Percentiles rank a stretch among this genome's conserved stretches.
Evolutionary conservation across 2,113 vertebrate species (phyloP).

Genomic region (Kobus ellipsiprymnus): DNA sequence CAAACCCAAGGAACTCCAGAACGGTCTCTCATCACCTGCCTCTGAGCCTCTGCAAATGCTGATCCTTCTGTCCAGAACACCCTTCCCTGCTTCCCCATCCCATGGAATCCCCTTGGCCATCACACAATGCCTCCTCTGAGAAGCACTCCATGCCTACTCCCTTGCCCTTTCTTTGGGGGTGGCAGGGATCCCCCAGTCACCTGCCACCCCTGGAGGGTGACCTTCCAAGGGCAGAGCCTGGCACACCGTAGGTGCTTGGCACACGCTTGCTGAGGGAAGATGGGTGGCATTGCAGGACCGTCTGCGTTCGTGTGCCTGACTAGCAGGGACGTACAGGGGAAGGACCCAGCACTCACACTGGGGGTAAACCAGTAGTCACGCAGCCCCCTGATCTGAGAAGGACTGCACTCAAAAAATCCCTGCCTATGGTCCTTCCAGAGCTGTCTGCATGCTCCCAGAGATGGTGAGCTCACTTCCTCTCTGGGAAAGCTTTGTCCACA

Average conservation of each 20-base stretch:
- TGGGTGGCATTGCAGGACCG: rapidly evolving
- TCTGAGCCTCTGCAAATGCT: neutral
- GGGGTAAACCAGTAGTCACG: neutral
- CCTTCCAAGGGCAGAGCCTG: rapidly evolving
- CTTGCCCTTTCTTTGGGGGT: neutral
- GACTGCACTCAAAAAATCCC: neutral
- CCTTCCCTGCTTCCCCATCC: neutral
- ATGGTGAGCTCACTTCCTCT: neutral
- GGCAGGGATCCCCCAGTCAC: rapidly evolving
- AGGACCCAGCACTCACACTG: neutral
- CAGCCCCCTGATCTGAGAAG: neutral
- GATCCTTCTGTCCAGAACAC: too few species aligned
- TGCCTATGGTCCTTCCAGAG: neutral
- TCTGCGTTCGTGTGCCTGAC: rapidly evolving
- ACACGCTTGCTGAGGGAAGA: neutral
- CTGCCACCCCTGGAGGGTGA: rapidly evolving
- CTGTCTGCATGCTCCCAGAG: neutral
- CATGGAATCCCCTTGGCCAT: too few species aligned
- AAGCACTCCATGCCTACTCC: neutral
- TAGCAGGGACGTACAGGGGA: neutral
- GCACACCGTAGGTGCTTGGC: neutral
- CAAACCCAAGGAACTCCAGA: neutral
- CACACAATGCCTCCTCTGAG: neutral
- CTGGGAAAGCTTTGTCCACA: neutral
- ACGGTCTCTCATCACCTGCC: neutral